Base-by-base conservation (phyloP, 2,797 vertebrate genomes). In the Eidolon dupreanum region DNA sequence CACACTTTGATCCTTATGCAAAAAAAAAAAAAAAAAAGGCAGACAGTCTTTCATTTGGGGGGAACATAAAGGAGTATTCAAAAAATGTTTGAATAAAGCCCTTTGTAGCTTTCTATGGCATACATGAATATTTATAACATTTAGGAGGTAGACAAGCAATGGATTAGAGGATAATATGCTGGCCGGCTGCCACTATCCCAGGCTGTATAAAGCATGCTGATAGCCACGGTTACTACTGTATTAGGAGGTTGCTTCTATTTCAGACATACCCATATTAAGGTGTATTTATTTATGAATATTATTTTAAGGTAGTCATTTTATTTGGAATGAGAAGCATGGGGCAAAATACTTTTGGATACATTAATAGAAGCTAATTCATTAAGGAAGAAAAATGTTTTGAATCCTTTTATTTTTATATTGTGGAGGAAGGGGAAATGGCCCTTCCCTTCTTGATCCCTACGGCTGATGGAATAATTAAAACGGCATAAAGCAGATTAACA, bases 61-160 rank as follows among this genome's bases (percentile, higher is more conserved):
- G 95, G 89, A 98, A 98, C 97, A 98, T 98, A 98, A 98, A 98
- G 98, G 95, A 97, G 98, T 98, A 98, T 98, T 98, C 98, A 96
- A 95, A 98, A 98, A 98, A 96, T 98, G 96, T 97, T 95, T 97
- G 97, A 98, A 98, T 98, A 98, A 98, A 98, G 97, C 95, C 97
- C 96, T 96, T 97, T 93, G 86, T 97, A 97, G 96, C 98, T 98
- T 98, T 98, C 97, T 98, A 78, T 98, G 98, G 97, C 95, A 93
- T 94, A 46, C 96, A 98, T 98, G 98, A 98, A 99, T 99, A 99
- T 99, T 99, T 98, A 98, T 99, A 98, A 97, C 97, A 98, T 97
- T 98, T 97, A 95, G 97, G 97, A 98, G 97, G 97, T 97, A 93
- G 86, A 59, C 96, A 97, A 97, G 98, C 98, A 98, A 89, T 97